These are phyloP conservation scores for Leucopternis melanops DNA, from an alignment of 2,113 vertebrate species.

Conservation along the genomic window DNA sequence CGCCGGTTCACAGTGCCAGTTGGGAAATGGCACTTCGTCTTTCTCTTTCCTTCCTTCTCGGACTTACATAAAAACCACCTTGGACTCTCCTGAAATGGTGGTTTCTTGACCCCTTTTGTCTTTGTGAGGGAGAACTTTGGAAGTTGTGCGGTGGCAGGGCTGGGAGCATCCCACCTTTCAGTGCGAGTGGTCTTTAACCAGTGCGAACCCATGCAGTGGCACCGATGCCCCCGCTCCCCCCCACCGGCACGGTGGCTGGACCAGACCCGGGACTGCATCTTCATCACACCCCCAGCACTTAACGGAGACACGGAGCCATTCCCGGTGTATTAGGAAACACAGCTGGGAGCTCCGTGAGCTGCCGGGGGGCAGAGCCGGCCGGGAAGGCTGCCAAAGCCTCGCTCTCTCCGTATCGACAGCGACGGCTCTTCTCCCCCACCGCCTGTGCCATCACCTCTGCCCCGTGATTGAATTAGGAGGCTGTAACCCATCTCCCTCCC, in stretches of 20 bases:
- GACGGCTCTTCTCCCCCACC: background rate
- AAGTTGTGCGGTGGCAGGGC: background rate
- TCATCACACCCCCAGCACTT: background rate
- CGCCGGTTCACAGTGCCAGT: background rate
- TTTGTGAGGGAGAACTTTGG: background rate
- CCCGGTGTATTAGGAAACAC: accelerated
- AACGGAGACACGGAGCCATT: accelerated
- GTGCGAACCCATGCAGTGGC: accelerated
- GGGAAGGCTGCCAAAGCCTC: background rate
- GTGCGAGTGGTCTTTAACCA: background rate
- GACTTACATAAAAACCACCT: background rate
- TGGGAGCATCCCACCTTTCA: background rate
- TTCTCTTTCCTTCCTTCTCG: background rate
- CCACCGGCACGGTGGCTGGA: accelerated
- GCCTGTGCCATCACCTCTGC: background rate
- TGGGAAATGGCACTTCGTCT: background rate
- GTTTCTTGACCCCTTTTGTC: background rate
- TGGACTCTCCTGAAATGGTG: background rate
- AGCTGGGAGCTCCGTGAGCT: background rate
- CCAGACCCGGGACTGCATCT: background rate
- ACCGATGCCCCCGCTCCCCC: accelerated
- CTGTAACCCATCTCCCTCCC: background rate
- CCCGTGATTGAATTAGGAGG: constrained; percentile 50
- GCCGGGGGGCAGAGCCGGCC: background rate
- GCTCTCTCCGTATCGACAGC: background rate